Conservation (phyloP, 1,140 invertebrate genomes). For the Chrysoperla carnea region DNA sequence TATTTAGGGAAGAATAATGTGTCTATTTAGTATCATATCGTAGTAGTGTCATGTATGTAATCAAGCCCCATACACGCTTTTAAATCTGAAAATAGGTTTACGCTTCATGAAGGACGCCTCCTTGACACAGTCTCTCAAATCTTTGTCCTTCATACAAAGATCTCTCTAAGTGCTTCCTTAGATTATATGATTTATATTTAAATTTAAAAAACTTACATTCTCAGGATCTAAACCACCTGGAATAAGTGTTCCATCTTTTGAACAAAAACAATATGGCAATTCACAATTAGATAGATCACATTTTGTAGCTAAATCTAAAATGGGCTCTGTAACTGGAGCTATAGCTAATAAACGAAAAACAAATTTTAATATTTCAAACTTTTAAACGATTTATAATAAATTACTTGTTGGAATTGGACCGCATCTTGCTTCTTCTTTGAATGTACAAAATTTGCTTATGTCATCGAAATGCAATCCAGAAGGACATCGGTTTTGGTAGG, state of each 20-base stretch:
- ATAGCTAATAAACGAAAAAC: constrained; percentile 34
- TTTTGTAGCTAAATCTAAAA: constrained; percentile 54
- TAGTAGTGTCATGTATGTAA: too few species aligned
- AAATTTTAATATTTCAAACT: background rate
- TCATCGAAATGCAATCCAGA: constrained; percentile 82
- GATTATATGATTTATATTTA: background rate
- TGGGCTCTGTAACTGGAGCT: constrained; percentile 60
- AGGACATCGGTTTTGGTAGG: constrained; percentile 73
- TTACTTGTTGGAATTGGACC: constrained; percentile 74
- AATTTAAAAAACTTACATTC: constrained; percentile 37
- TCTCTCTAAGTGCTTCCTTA: too few species aligned
- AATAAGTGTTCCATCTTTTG: constrained; percentile 73
- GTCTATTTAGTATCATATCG: too few species aligned
- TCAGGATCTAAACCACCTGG: constrained; percentile 64
- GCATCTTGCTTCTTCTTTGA: constrained; percentile 79
- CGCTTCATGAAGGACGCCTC: too few species aligned
- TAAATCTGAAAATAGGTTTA: too few species aligned
- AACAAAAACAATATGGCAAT: constrained; percentile 86
- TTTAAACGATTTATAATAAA: constrained; percentile 16
- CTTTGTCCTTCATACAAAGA: too few species aligned
- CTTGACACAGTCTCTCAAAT: too few species aligned
- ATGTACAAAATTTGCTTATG: constrained; percentile 77
- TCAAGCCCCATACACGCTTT: too few species aligned
- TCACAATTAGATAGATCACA: constrained; percentile 60
- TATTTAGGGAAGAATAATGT: too few species aligned